Conservation (phyloP, 2,113 vertebrate genomes). For the Pseudolaguvia tuberculata region DNA sequence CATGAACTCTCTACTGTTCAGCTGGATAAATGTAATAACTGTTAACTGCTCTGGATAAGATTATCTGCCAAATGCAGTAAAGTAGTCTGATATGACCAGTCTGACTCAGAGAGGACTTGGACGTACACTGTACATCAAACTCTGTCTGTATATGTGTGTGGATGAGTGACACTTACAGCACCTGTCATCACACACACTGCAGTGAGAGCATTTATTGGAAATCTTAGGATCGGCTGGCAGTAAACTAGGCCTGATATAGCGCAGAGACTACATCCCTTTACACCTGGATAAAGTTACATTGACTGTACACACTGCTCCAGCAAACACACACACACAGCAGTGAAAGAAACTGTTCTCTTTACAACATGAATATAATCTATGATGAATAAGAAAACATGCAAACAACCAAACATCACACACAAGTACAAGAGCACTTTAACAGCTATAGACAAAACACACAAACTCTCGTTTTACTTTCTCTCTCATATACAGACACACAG, state of each 20-base stretch:
- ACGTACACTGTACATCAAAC: background rate
- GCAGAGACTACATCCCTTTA: background rate
- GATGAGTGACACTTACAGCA: background rate
- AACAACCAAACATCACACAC: background rate
- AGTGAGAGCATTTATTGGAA: background rate
- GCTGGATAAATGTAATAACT: too few species aligned
- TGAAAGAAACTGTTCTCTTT: background rate
- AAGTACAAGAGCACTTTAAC: background rate
- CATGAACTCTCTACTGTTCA: too few species aligned
- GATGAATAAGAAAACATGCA: background rate
- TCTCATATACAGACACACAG: background rate
- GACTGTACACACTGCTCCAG: background rate
- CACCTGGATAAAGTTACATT: conserved; percentile 11
- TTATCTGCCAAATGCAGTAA: too few species aligned
- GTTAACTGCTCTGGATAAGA: too few species aligned
- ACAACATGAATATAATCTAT: background rate
- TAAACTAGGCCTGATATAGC: background rate
- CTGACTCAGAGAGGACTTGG: background rate
- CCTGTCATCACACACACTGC: background rate
- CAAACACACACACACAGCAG: conserved; percentile 21
- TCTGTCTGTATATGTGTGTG: background rate
- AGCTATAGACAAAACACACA: background rate
- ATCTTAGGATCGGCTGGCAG: background rate
- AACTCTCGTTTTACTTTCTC: background rate
- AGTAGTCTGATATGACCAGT: background rate